Evolutionary conservation across 64 coral and sea anemone genomes (phyloP).

Genomic region (Pachyseris speciosa): DNA sequence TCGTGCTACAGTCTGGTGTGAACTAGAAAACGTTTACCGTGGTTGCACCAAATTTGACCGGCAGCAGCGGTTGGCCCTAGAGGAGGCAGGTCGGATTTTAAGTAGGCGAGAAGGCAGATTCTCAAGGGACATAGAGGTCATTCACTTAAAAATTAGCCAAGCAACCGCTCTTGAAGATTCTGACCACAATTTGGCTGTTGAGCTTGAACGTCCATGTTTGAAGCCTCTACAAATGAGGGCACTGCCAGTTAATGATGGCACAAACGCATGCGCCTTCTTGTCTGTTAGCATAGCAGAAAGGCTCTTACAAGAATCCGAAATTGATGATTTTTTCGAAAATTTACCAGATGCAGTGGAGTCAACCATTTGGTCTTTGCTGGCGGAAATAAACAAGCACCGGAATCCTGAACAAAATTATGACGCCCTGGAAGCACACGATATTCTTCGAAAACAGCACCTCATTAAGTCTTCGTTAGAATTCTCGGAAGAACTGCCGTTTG

Average conservation of each 20-base stretch:
- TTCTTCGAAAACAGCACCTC: slow-evolving; percentile 36
- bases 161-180: not conserved
- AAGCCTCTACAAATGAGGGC: not conserved
- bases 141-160: slow-evolving; percentile 1
- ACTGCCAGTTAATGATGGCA: slow-evolving; percentile 40
- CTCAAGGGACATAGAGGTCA: not conserved
- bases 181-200: not conserved
- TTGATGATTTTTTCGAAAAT: not conserved
- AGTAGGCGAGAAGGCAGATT: not conserved
- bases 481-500: slow-evolving; percentile 68
- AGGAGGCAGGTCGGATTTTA: not conserved
- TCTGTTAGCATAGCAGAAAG: not conserved
- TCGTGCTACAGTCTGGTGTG: not conserved
- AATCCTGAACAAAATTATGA: slow-evolving; percentile 12
- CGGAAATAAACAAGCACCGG: not conserved
- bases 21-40: not conserved
- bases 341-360: not conserved
- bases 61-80: not conserved
- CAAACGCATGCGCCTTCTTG: slow-evolving; percentile 57
- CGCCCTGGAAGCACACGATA: slow-evolving; percentile 55
- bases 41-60: not conserved
- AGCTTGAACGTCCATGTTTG: not conserved
- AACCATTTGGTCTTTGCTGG: not conserved
- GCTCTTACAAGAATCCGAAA: not conserved
- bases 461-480: slow-evolving; percentile 23